These are phyloP conservation scores for Drosophila mimica DNA, from an alignment of 2,888 invertebrate species.

Conservation along the genomic window DNA sequence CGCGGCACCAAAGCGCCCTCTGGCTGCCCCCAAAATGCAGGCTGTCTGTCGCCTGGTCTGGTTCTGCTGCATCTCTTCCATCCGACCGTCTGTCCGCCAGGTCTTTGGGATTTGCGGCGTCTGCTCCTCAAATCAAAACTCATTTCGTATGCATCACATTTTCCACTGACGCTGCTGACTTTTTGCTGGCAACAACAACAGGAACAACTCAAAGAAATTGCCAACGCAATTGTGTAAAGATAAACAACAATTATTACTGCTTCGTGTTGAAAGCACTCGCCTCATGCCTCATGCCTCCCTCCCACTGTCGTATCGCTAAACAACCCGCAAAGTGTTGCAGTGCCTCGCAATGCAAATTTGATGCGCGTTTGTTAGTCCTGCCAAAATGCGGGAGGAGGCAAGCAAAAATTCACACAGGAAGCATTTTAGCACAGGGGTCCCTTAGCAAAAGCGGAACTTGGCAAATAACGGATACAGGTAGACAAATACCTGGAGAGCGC, in stretches of 20 bases:
- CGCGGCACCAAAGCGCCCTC: conserved; percentile 37
- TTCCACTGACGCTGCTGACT: conserved; percentile 66
- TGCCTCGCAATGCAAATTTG: conserved; percentile 64
- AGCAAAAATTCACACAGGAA: conserved; percentile 52
- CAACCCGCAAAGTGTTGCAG: conserved; percentile 51
- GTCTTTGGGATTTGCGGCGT: conserved; percentile 1
- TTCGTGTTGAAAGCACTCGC: conserved; percentile 32
- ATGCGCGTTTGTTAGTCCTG: conserved; percentile 55
- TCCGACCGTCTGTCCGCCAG: background rate
- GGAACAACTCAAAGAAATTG: conserved; percentile 72
- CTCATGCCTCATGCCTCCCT: background rate
- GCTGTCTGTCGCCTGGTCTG: background rate
- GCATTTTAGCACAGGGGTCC: conserved; percentile 56
- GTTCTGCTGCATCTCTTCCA: background rate
- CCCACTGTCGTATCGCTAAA: background rate
- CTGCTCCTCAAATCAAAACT: conserved; percentile 77
- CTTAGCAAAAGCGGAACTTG: conserved; percentile 47
- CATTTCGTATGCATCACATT: conserved; percentile 82
- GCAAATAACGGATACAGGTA: conserved; percentile 49
- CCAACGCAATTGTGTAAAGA: conserved; percentile 80
- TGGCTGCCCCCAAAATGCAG: conserved; percentile 8
- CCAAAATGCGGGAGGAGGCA: background rate
- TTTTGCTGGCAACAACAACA: conserved; percentile 33
- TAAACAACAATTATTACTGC: conserved; percentile 83
- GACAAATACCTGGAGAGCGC: conserved; percentile 4